These are phyloP conservation scores for Calcarius lapponicus DNA, from an alignment of 2,797 vertebrate species.

Conservation along the genomic window DNA sequence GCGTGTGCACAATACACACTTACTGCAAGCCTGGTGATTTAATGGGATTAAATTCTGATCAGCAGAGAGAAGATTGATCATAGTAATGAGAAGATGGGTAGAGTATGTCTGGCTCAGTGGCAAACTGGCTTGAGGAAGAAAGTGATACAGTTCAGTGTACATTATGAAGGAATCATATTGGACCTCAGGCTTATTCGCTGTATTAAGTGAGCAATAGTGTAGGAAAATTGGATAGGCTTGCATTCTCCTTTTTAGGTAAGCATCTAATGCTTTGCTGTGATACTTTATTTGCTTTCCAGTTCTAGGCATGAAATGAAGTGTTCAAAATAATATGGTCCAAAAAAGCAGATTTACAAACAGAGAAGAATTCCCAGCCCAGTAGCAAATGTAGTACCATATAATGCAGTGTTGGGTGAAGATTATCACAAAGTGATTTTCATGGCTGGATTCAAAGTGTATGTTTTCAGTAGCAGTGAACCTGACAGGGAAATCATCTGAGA, in stretches of 20 bases:
- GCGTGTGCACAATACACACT: background rate
- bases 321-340: conserved; percentile 27
- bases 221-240: conserved; percentile 33
- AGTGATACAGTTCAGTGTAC: background rate
- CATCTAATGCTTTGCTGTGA: background rate
- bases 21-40: conserved; percentile 14
- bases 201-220: background rate
- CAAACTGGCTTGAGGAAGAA: background rate
- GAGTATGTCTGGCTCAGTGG: background rate
- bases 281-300: conserved; percentile 14
- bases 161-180: background rate
- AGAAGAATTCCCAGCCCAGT: conserved; percentile 7
- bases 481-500: conserved; percentile 16
- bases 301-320: conserved; percentile 41
- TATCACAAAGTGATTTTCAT: background rate
- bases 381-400: conserved; percentile 21
- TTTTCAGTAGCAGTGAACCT: conserved; percentile 12
- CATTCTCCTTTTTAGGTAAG: conserved; percentile 7
- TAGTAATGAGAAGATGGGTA: conserved; percentile 21
- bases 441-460: conserved; percentile 23
- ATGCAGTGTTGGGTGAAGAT: conserved; percentile 43
- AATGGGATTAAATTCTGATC: conserved; percentile 59
- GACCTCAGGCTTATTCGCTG: background rate
- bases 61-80: conserved; percentile 40
- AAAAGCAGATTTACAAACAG: conserved; percentile 47